These are phyloP conservation scores for Dromas ardeola DNA, from an alignment of 2,113 vertebrate species.

Conservation along the genomic window DNA sequence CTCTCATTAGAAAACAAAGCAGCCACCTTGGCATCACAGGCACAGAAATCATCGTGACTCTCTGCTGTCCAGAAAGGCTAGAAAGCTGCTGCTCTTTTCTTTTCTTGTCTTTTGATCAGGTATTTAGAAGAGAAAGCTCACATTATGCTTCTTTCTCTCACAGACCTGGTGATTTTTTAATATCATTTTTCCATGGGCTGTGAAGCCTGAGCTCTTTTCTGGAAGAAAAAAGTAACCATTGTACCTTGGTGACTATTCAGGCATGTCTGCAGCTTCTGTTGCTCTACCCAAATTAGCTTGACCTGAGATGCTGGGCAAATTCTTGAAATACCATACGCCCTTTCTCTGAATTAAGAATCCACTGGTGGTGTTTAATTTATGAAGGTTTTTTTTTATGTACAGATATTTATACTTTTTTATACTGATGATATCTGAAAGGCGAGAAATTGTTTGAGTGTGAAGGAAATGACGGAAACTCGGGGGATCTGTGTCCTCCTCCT, in stretches of 20 bases:
- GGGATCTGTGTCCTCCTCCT: not conserved
- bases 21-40: conserved; percentile 16
- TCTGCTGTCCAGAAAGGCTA: conserved; percentile 22
- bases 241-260: conserved; percentile 13
- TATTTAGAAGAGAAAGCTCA: conserved; percentile 18
- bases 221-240: not conserved
- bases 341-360: not conserved
- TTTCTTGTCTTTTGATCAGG: conserved; percentile 13
- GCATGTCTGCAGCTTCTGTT: conserved; percentile 5
- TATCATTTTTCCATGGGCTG: not conserved
- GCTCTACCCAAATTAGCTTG: conserved; percentile 4
- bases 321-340: not conserved
- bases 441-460: not conserved
- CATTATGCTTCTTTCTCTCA: conserved; percentile 21
- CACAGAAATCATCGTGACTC: conserved; percentile 29
- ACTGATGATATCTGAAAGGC: not conserved
- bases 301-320: not conserved
- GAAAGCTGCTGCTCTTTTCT: not conserved
- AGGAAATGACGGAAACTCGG: not conserved
- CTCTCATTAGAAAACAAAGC: conserved; percentile 58
- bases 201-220: conserved; percentile 24
- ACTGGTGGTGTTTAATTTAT: not conserved
- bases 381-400: not conserved
- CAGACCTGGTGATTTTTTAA: conserved; percentile 40
- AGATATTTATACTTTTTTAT: not conserved